Conservation (phyloP, 1,140 invertebrate genomes). For the Aphaenogaster floridana region DNA sequence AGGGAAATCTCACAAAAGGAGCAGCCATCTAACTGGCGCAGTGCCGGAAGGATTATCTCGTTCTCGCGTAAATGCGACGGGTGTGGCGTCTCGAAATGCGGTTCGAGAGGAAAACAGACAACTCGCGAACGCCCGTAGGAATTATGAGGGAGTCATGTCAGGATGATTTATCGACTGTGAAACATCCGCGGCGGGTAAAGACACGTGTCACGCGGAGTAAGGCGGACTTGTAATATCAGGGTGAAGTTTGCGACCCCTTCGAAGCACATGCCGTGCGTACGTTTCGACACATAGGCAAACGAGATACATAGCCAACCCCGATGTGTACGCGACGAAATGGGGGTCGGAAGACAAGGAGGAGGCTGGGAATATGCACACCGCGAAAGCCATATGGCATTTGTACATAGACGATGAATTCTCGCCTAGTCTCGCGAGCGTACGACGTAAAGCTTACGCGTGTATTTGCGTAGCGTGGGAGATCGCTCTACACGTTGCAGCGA, state of each 20-base stretch:
- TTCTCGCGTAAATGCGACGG: background rate
- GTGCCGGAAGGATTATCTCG: background rate
- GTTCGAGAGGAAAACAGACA: background rate
- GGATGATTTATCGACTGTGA: slow-evolving; percentile 52
- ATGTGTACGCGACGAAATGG: background rate
- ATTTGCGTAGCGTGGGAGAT: background rate
- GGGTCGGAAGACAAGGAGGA: background rate
- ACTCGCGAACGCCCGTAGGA: background rate
- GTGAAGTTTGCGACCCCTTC: slow-evolving; percentile 47
- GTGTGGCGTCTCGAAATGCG: background rate
- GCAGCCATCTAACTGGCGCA: background rate
- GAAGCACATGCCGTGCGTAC: slow-evolving; percentile 24
- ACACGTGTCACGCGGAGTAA: slow-evolving; percentile 41
- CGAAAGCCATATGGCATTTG: slow-evolving; percentile 18
- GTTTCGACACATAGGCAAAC: slow-evolving; percentile 49
- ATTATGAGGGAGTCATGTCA: slow-evolving; percentile 39
- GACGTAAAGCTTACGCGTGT: background rate
- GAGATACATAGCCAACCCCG: slow-evolving; percentile 17
- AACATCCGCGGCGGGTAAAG: slow-evolving; percentile 32
- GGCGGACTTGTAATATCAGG: slow-evolving; percentile 25
- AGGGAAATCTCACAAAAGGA: background rate
- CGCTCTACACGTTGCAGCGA: slow-evolving; percentile 29
- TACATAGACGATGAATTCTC: slow-evolving; percentile 32
- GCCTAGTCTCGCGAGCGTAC: background rate
- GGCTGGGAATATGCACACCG: slow-evolving; percentile 1